Base-by-base conservation (phyloP, 2,113 vertebrate genomes). In the Dasyurus viverrinus region DNA sequence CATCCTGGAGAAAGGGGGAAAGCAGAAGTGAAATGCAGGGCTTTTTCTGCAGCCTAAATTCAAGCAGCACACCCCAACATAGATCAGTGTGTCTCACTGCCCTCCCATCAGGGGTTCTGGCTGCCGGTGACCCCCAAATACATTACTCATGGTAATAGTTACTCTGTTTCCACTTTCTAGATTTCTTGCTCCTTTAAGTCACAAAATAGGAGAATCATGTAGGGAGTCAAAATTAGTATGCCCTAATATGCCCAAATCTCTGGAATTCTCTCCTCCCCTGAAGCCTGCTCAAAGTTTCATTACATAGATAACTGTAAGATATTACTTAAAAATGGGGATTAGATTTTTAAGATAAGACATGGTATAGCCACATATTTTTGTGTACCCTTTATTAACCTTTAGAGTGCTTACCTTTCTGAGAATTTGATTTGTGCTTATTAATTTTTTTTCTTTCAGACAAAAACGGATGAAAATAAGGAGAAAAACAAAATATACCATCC, bases 401-500 rank as follows among this genome's bases (percentile, higher is more conserved):
- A 23, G 60, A 42, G 68, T 36, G 30, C 54, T 84, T 50, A 4
- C 1, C 89, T 89, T 22, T 5, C 0, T 94, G 53, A 93, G 9
- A 95, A 54, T 84, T 94, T 89, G 91, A 93, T 89, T 0, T 89
- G 52, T 94, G 12, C 30, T 94, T 96, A 93, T 92, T 89, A 93
- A 47, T 97, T 94, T 90, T 42, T 94, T 94, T 68, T 4, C 94
- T 98, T 97, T 95, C 96, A 98, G 99, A 98, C 98, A 98, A 92
- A 99, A 98, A 95, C 99, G 99, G 60, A 99, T 98, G 7, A 99
- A 99, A 97, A 99, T 98, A 96, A 99, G 99, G 97, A 99, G 98
- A 98, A 99, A 99, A 98, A 99, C 99, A 89, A 99, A 99, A 93
- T 99, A 99, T 54, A 99, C 99, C 53, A 99, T 99, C 92, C 98